Conservation (phyloP, 2,797 vertebrate genomes). For the Cuniculus paca region DNA sequence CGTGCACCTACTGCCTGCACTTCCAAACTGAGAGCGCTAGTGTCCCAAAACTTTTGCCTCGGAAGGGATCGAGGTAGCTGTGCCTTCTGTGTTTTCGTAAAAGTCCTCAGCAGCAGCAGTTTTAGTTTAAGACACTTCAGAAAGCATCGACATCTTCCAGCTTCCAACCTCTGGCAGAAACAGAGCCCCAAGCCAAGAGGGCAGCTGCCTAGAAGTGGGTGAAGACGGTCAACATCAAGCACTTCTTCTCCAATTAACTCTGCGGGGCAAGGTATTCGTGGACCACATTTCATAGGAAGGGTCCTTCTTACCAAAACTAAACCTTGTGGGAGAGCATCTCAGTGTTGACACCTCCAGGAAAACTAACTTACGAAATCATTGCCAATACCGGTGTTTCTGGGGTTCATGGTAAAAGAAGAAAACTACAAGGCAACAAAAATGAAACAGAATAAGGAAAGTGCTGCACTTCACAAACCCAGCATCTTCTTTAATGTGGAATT, state of each 20-base stretch:
- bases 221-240: not conserved
- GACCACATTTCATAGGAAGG: not conserved
- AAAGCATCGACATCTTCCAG: constrained; percentile 1
- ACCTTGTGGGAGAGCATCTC: not conserved
- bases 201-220: not conserved
- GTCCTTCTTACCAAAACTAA: not conserved
- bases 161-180: constrained; percentile 21
- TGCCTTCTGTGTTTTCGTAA: constrained; percentile 5
- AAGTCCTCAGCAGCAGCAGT: constrained; percentile 14
- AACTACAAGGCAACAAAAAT: not conserved
- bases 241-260: not conserved
- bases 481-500: not conserved
- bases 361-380: not conserved
- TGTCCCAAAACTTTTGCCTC: constrained; percentile 19
- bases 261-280: accelerated
- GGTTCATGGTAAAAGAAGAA: not conserved
- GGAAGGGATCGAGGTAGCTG: constrained; percentile 38
- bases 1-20: not conserved
- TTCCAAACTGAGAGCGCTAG: constrained; percentile 50
- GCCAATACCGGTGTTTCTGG: not conserved
- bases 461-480: not conserved
- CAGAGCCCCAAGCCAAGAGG: not conserved
- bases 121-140: constrained; percentile 53
- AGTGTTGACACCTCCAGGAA: not conserved
- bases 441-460: not conserved